Conservation (phyloP, 2,113 vertebrate species). For the Leucoraja erinaceus region DNA sequence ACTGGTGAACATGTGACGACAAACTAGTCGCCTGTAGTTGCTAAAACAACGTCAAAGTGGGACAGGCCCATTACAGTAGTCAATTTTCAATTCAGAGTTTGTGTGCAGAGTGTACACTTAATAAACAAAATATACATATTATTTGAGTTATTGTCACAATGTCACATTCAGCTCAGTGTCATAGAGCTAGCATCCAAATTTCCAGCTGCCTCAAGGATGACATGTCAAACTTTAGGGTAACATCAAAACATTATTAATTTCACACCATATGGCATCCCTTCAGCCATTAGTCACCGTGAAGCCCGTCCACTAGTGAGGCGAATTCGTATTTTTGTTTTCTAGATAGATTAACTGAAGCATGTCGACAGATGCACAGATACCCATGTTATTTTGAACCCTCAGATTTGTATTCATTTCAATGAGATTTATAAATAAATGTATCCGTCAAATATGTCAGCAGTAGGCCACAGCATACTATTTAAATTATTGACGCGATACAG, state of each 20-base stretch:
- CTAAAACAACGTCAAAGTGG: too few relatives aligned
- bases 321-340: not conserved
- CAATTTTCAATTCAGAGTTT: not conserved
- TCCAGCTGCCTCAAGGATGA: not conserved
- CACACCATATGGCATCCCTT: not conserved
- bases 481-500: not conserved
- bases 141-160: not conserved
- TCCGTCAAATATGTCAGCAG: not conserved
- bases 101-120: not conserved
- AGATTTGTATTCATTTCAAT: not conserved
- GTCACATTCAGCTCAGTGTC: not conserved
- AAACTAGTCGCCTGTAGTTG: too few relatives aligned
- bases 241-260: conserved; percentile 10
- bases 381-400: not conserved
- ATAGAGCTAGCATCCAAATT: not conserved
- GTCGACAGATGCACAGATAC: not conserved
- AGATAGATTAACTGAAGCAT: conserved; percentile 15
- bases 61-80: not conserved
- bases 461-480: not conserved
- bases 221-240: not conserved
- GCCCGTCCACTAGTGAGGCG: not conserved
- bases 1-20: too few relatives aligned
- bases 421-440: not conserved
- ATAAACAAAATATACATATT: not conserved
- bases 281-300: not conserved